These are phyloP conservation scores for Hyles lineata DNA, from an alignment of 2,888 invertebrate species.

Conservation along the genomic window DNA sequence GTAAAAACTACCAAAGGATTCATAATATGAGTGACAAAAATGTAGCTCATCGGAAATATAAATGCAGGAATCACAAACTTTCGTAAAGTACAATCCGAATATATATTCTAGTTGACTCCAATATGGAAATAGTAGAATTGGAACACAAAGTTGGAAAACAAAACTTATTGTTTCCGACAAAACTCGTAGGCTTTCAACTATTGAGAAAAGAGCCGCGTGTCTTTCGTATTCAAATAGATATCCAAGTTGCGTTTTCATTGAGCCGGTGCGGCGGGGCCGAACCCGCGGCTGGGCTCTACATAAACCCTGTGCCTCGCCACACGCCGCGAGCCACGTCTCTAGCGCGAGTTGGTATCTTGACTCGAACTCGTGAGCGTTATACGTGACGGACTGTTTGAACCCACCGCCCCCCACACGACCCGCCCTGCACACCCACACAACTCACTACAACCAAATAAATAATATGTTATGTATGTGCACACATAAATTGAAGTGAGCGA, in stretches of 20 bases:
- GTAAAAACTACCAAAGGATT: neutral
- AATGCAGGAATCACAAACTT: slow-evolving; percentile 11
- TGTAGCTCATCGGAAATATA: neutral
- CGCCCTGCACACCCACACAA: neutral
- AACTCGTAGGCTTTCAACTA: slow-evolving; percentile 10
- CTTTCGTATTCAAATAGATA: slow-evolving; percentile 12
- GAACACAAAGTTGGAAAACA: slow-evolving; percentile 1
- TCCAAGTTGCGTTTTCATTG: neutral
- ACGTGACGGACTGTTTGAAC: slow-evolving; percentile 5
- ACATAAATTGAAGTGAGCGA: slow-evolving; percentile 50
- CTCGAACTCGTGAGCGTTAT: slow-evolving; percentile 6
- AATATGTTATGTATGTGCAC: slow-evolving; percentile 49
- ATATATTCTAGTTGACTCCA: neutral
- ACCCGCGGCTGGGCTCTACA: no score
- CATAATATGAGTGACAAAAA: neutral
- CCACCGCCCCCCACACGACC: neutral
- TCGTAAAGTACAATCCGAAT: neutral
- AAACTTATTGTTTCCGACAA: slow-evolving; percentile 19
- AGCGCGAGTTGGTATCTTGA: neutral
- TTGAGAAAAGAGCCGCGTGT: neutral
- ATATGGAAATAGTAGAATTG: slow-evolving; percentile 23
- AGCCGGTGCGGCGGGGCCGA: neutral
- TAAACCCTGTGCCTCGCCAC: no score
- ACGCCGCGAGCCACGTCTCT: neutral
- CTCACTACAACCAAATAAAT: slow-evolving; percentile 40